Conservation (phyloP, 1,140 invertebrate genomes). For the Bombus turneri region DNA sequence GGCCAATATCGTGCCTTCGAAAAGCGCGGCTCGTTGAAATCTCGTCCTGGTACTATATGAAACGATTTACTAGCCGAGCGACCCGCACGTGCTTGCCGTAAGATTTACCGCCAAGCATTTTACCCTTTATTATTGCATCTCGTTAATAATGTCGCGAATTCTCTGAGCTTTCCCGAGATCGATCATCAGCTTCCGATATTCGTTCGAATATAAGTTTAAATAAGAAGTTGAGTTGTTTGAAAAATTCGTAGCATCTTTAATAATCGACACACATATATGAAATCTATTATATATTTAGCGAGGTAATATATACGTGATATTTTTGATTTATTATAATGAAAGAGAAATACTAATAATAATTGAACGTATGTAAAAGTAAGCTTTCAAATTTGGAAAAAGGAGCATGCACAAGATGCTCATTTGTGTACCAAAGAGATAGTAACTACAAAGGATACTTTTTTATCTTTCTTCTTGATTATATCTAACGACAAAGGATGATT, state of each 20-base stretch:
- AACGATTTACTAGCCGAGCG: not conserved
- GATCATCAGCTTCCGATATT: not conserved
- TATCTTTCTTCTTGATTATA: not conserved
- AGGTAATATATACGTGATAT: too few species aligned
- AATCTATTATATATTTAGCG: too few species aligned
- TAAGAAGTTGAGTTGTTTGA: not conserved
- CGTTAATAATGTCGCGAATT: slow-evolving; percentile 4
- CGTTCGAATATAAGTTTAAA: not conserved
- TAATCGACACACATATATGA: too few species aligned
- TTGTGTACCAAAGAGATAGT: not conserved
- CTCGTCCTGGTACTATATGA: not conserved
- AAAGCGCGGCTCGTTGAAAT: not conserved
- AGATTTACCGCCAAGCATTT: not conserved
- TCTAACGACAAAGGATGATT: not conserved
- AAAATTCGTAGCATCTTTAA: not conserved
- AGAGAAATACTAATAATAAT: too few species aligned
- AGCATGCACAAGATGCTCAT: not conserved
- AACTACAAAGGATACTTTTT: not conserved
- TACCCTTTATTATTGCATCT: slow-evolving; percentile 4
- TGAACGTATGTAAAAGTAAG: too few species aligned
- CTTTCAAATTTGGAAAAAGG: not conserved
- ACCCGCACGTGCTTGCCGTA: not conserved
- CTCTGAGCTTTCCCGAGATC: too few species aligned
- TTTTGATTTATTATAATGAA: too few species aligned
- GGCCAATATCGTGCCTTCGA: slow-evolving; percentile 11